Evolutionary conservation across 2,888 invertebrate genomes (phyloP).

Genomic region (Hofmannophila pseudospretella): DNA sequence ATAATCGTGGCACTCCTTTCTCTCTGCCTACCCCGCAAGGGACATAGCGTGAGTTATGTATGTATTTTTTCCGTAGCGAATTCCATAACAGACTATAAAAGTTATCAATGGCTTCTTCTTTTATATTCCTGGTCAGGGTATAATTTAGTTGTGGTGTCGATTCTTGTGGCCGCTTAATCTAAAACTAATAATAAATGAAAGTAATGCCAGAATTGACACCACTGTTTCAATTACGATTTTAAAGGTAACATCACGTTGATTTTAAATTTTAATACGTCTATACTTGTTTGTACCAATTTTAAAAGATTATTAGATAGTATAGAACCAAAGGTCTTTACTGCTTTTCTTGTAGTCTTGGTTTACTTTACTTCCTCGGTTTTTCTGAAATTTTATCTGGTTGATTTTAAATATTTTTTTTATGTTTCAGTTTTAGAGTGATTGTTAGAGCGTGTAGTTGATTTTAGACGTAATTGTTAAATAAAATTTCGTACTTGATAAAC

Average conservation of each 20-base stretch:
- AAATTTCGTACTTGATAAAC: slow-evolving; percentile 40
- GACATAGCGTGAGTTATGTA: too few species aligned
- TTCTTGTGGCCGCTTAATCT: too few species aligned
- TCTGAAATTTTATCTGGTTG: slow-evolving; percentile 25
- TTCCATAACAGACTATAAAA: too few species aligned
- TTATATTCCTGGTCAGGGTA: too few species aligned
- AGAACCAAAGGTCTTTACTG: slow-evolving; percentile 35
- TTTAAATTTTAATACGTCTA: slow-evolving; percentile 21
- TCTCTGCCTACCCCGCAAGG: too few species aligned
- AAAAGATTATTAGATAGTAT: slow-evolving; percentile 14
- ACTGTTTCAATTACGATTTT: slow-evolving; percentile 18
- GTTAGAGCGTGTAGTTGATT: slow-evolving; percentile 47
- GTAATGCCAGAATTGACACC: too few species aligned
- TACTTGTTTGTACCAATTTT: slow-evolving; percentile 28
- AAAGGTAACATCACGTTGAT: slow-evolving; percentile 18
- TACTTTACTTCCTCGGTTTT: slow-evolving; percentile 22
- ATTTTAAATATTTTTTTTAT: slow-evolving; percentile 28
- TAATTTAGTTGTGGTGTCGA: too few species aligned
- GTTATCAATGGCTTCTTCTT: too few species aligned
- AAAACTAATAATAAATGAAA: too few species aligned
- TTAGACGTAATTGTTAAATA: slow-evolving; percentile 55
- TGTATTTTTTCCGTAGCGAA: too few species aligned
- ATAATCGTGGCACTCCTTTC: too few species aligned
- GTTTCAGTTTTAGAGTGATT: slow-evolving; percentile 37
- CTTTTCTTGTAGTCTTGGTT: slow-evolving; percentile 10